A percentile compares a stretch with the other conserved stretches of the same genome.
phyloP scores from a whole-genome alignment of 2,797 vertebrate species.

The Periparus ater region DNA sequence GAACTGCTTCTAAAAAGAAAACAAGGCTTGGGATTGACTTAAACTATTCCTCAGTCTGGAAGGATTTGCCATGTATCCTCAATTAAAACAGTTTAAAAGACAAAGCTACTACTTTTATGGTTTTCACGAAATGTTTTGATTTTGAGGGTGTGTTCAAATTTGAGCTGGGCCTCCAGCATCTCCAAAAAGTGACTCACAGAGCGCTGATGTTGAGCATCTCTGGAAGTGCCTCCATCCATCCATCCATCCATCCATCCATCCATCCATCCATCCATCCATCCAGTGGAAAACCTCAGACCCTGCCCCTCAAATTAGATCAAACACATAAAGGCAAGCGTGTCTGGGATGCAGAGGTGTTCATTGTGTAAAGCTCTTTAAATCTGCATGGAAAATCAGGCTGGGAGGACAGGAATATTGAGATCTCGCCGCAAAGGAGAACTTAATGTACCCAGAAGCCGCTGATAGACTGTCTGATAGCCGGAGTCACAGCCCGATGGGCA shows the following conservation, averaged over 20 bases:
- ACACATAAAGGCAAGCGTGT: neutral
- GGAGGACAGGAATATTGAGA: neutral
- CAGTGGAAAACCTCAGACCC: neutral
- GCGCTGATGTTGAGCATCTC: accelerated
- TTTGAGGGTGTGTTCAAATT: neutral
- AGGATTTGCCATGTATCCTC: neutral
- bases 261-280: neutral
- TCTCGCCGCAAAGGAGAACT: neutral
- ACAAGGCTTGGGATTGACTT: neutral
- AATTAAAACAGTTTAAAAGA: neutral
- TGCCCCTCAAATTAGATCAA: neutral
- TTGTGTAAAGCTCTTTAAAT: slow-evolving; percentile 17
- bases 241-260: neutral
- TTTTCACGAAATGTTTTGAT: neutral
- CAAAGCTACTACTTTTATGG: neutral
- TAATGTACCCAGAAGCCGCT: slow-evolving; percentile 31
- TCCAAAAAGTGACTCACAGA: neutral
- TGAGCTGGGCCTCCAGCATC: neutral
- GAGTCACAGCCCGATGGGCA: neutral
- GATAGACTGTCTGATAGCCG: slow-evolving; percentile 11
- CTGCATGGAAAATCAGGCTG: slow-evolving; percentile 6
- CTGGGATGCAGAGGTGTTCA: neutral
- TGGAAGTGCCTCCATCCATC: neutral
- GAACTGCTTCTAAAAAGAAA: slow-evolving; percentile 21
- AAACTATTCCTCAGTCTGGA: neutral